Evolutionary conservation across 64 coral and sea anemone genomes (phyloP).

Genomic region (Trachythela sp.): DNA sequence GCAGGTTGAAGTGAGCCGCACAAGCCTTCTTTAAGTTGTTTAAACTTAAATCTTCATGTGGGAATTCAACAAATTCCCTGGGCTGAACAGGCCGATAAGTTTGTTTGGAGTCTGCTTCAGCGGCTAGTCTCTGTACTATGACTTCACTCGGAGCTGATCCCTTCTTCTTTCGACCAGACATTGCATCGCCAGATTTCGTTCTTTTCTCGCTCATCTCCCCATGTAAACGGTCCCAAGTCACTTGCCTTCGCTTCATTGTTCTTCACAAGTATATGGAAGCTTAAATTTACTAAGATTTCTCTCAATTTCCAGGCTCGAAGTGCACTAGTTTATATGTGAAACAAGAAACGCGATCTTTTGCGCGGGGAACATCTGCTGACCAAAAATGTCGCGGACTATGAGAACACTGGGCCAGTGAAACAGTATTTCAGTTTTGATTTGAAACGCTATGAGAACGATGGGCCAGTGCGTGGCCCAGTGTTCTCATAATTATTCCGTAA

Average conservation of each 20-base stretch:
- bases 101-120: slow-evolving; percentile 7
- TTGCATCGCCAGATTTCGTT: neutral
- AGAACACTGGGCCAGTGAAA: neutral
- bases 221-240: neutral
- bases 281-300: neutral
- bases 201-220: neutral
- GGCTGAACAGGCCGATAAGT: neutral
- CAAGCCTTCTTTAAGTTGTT: slow-evolving; percentile 39
- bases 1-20: slow-evolving; percentile 27
- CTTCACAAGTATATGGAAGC: neutral
- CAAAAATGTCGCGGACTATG: neutral
- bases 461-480: neutral
- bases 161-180: neutral
- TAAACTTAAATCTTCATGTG: slow-evolving; percentile 34
- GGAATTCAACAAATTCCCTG: slow-evolving; percentile 16
- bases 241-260: neutral
- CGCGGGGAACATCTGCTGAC: neutral
- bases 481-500: neutral
- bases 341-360: neutral
- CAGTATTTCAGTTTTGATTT: neutral
- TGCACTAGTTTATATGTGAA: neutral
- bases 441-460: neutral
- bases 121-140: slow-evolving; percentile 6
- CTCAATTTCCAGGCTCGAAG: neutral
- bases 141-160: slow-evolving; percentile 1